phyloP scores from a whole-genome alignment of 2,113 vertebrate genomes.

The Nothoprocta perdicaria region DNA sequence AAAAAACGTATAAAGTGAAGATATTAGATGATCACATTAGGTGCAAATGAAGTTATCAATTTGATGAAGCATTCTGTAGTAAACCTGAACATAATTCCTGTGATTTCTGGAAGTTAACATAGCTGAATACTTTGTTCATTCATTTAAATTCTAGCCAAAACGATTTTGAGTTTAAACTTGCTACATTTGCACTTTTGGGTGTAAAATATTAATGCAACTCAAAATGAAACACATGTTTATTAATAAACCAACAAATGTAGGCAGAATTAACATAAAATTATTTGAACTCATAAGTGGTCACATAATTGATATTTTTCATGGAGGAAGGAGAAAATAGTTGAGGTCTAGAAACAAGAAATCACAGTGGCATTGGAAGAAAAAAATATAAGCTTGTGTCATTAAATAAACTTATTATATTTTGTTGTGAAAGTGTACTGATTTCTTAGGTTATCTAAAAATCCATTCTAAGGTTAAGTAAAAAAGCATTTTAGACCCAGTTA shows the following conservation, averaged over 20 bases:
- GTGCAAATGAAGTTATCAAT: neutral
- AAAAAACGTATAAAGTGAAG: slow-evolving; percentile 21
- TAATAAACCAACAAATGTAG: slow-evolving; percentile 53
- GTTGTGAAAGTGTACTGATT: neutral
- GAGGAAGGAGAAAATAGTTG: neutral
- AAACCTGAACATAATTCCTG: neutral
- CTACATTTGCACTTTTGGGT: slow-evolving; percentile 39
- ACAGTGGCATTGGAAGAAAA: neutral
- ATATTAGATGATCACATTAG: neutral
- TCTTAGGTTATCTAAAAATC: neutral
- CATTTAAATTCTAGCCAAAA: slow-evolving; percentile 57
- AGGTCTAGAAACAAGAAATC: neutral
- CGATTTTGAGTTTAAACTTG: slow-evolving; percentile 41
- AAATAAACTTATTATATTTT: neutral
- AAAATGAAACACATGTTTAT: slow-evolving; percentile 65
- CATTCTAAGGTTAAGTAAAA: too few relatives aligned
- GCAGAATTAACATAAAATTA: slow-evolving; percentile 24
- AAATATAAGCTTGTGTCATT: neutral
- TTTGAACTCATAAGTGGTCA: slow-evolving; percentile 26
- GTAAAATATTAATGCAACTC: slow-evolving; percentile 62
- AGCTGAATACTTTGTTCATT: slow-evolving; percentile 24
- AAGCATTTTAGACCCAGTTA: too few relatives aligned
- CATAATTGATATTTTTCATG: slow-evolving; percentile 38
- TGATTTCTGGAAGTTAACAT: slow-evolving; percentile 11
- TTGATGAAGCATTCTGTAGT: neutral